Conservation (phyloP, 2,113 vertebrate genomes). For the Odocoileus hemionus region DNA sequence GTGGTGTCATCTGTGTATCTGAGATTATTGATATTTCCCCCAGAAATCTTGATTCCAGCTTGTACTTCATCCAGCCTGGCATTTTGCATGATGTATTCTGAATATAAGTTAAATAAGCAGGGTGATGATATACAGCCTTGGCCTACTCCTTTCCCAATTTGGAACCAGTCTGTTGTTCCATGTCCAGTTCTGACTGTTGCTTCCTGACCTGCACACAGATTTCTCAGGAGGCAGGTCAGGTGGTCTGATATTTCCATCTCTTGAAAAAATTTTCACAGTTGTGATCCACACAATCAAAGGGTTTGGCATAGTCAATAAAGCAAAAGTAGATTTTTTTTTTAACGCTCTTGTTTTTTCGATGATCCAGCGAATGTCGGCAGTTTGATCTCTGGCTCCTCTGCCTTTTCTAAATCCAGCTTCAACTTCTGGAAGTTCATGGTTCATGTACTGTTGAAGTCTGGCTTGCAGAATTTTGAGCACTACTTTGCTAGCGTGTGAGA, state of each 20-base stretch:
- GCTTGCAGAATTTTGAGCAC: background rate
- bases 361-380: rapidly evolving
- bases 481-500: background rate
- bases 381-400: background rate
- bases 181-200: background rate
- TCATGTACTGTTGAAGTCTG: background rate
- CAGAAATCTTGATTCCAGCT: rapidly evolving
- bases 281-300: background rate
- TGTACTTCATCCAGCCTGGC: background rate
- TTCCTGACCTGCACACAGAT: background rate
- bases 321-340: background rate
- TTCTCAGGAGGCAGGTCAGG: background rate
- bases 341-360: background rate
- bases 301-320: background rate
- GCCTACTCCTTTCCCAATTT: background rate
- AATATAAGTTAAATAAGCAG: background rate
- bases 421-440: background rate
- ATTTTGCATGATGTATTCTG: background rate
- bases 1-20: background rate
- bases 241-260: background rate
- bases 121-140: background rate
- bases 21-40: background rate
- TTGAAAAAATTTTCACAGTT: background rate
- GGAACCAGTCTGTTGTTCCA: background rate
- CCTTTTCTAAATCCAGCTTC: background rate